Conservation (phyloP, 1,140 invertebrate genomes). For the Lethocerus indicus region DNA sequence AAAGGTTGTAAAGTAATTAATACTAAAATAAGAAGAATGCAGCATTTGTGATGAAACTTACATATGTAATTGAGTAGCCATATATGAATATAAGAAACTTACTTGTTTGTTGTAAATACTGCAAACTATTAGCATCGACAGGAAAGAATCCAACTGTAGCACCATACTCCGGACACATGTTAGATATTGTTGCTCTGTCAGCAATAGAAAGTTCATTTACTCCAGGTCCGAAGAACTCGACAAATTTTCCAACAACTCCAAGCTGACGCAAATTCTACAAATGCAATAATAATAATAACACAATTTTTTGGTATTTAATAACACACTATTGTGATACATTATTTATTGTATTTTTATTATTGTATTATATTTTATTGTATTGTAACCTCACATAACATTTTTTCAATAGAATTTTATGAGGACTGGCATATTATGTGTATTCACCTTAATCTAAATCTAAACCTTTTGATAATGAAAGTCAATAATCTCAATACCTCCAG, state of each 20-base stretch:
- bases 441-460: too few relatives aligned
- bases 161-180: constrained; percentile 98
- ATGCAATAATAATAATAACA: constrained; percentile 10
- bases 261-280: constrained; percentile 73
- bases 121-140: constrained; percentile 70
- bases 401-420: too few relatives aligned
- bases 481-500: too few relatives aligned
- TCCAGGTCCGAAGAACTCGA: constrained; percentile 94
- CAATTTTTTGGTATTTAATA: too few relatives aligned
- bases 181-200: constrained; percentile 83
- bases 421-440: too few relatives aligned
- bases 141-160: constrained; percentile 95
- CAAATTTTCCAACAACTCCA: constrained; percentile 96
- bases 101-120: constrained; percentile 83
- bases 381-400: too few relatives aligned
- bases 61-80: not conserved
- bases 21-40: too few relatives aligned
- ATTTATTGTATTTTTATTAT: too few relatives aligned
- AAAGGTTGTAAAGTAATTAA: not conserved
- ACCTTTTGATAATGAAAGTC: too few relatives aligned
- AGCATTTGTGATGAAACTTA: constrained; percentile 7
- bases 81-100: constrained; percentile 19
- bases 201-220: constrained; percentile 81
- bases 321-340: too few relatives aligned
- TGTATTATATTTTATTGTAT: too few relatives aligned